Evolutionary conservation across 1,140 invertebrate genomes (phyloP), one percentile per base, ranked within the genome.

Genomic region (Heterodera carotae): DNA sequence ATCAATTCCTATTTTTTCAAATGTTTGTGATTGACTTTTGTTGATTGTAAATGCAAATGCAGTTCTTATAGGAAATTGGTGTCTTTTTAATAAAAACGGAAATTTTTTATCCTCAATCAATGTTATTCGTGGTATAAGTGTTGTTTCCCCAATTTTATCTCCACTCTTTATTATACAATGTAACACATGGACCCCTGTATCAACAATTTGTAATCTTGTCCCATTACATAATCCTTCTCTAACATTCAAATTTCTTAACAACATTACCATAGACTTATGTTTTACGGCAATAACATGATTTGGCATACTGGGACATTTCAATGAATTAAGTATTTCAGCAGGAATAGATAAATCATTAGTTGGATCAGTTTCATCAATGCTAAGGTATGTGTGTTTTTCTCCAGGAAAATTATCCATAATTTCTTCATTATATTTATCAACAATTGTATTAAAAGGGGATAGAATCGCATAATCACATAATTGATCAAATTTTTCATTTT

Each of bases 1-100:
- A 84, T 88, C 80, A 76, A 90, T 75, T 81, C 79, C 88, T 79
- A 84, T 78, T 76, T 80, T 76, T 80, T 84, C 56, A 4, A 89
- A 76, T 18, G 88, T 83, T 83, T 91, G 89, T 25, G 90, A 89
- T 85, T 91, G 90, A 8, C 89, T 78, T 86, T 91, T 91, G 82
- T 91, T 91, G 18, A 91, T 90, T 0, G 90, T 89, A 85, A 91
- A 90, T 29, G 89, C 88, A 85, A 91, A 91, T n/a, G n/a, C n/a
- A n/a, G n/a, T n/a, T n/a, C n/a, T n/a, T n/a, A n/a, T n/a, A n/a
- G n/a, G n/a, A n/a, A 91, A 91, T 80, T 91, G 90, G 0, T 89
- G 43, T 69, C 90, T 73, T 33, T 22, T 59, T 15, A 82, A 82
- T 15, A 18, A 5, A 48, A 78, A 36, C 10, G 39, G 33, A 53